These are phyloP conservation scores for Vanacampus margaritifer DNA, from an alignment of 2,113 vertebrate species.

Conservation along the genomic window DNA sequence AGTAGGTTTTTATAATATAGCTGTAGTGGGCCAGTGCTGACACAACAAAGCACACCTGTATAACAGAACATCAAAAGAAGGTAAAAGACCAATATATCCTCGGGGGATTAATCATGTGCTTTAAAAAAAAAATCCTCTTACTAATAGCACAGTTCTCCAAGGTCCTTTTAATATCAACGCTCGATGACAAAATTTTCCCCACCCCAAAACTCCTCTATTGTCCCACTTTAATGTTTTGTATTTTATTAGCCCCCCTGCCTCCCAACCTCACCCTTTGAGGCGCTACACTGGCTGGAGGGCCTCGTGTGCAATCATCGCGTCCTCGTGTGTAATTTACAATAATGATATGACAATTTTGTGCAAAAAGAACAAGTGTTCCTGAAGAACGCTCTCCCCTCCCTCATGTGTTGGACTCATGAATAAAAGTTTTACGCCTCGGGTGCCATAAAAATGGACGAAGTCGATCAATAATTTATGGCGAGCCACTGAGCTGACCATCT, in stretches of 20 bases:
- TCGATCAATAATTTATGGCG: slow-evolving; percentile 54
- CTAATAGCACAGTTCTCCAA: neutral
- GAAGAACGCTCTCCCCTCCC: slow-evolving; percentile 19
- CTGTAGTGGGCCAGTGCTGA: neutral
- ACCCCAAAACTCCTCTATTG: slow-evolving; percentile 32
- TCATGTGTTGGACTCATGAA: slow-evolving; percentile 20
- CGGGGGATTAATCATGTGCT: neutral
- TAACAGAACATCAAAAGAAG: neutral
- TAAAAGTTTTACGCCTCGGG: slow-evolving; percentile 40
- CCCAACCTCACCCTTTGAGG: slow-evolving; percentile 19
- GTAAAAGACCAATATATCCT: neutral
- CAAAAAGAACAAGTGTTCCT: slow-evolving; percentile 25
- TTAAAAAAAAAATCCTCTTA: neutral
- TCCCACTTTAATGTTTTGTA: slow-evolving; percentile 24
- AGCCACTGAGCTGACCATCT: slow-evolving; percentile 65
- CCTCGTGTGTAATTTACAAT: slow-evolving; percentile 47
- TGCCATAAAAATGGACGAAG: slow-evolving; percentile 29
- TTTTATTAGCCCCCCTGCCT: slow-evolving; percentile 3
- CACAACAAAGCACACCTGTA: neutral
- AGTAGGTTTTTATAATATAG: neutral
- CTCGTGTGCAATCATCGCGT: slow-evolving; percentile 38
- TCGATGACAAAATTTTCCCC: slow-evolving; percentile 17
- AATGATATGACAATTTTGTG: slow-evolving; percentile 37
- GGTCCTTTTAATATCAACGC: neutral
- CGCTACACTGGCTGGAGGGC: slow-evolving; percentile 27